Base-by-base conservation (phyloP, 2,113 vertebrate species). In the Hippocampus mohnikei region DNA sequence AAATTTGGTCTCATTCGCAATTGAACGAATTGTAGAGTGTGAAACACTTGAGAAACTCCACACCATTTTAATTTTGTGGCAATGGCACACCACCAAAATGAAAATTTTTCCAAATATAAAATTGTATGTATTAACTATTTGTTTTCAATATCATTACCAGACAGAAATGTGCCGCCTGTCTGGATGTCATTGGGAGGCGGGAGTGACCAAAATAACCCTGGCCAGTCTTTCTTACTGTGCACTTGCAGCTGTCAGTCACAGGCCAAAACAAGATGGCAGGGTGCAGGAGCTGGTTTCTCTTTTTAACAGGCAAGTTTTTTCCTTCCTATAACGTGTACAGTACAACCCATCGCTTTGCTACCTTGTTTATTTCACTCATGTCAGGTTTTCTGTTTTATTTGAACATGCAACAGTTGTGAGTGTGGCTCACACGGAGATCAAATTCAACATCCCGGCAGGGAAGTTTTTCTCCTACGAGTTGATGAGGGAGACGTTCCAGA, bases 161-260 rank as follows among this genome's bases (percentile, higher is more conserved):
- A 27, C 42, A 46, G 41, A 9, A 65, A 15, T 13, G 21, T 13
- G 12, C 18, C 60, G 18, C 60, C 60, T 21, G 9, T 27, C 25
- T 40, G 37, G 33, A 62, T 62, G 18, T 63, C 18, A 42, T n/a
- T 25, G 8, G 61, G 80, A 83, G 74, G 81, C 66, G 72, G 41
- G 69, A 16, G 79, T 69, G 59, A 18, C 70, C 85, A 86, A 93
- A 90, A 92, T 93, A 93, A 85, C 70, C 23, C 69, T 68, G 75
- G 71, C 77, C 37, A 37, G 52, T 72, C 69, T 72, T 56, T 72
- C 55, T 44, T 25, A 71, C 77, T 66, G 67, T 46, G 82, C 81
- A 67, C 69, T 84, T 93, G 93, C 59, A 75, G 66, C 85, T 88
- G 93, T 93, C 93, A 92, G 82, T 93, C 93, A 93, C 56, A 85